A percentile compares a stretch with the other conserved stretches of the same genome.
Evolutionary conservation across 2,113 vertebrate genomes (phyloP).

Genomic region (Xiphias gladius): DNA sequence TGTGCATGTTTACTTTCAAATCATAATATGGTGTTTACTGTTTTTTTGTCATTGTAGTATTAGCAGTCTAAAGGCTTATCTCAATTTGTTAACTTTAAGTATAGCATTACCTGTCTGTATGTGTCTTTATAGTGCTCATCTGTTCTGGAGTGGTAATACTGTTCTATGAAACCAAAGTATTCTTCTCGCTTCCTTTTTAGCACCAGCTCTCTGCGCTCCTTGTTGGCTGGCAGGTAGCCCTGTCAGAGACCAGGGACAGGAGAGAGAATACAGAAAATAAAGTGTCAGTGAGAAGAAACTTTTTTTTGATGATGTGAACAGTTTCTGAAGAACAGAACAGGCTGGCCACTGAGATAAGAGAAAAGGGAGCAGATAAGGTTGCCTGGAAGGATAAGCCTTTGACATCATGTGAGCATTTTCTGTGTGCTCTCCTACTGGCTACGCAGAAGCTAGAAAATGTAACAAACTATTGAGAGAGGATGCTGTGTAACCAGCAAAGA

Average conservation of each 20-base stretch:
- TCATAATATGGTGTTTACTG: background rate
- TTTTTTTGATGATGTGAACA: background rate
- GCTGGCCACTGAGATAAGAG: slow-evolving; percentile 16
- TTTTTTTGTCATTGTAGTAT: background rate
- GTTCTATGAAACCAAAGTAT: slow-evolving; percentile 98
- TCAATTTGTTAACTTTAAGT: background rate
- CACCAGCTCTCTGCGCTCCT: slow-evolving; percentile 92
- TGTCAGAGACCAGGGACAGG: slow-evolving; percentile 40
- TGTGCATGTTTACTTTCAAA: background rate
- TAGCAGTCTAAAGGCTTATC: background rate
- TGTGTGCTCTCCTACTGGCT: background rate
- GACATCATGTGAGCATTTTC: background rate
- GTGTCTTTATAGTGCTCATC: slow-evolving; percentile 97
- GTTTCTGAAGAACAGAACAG: slow-evolving; percentile 19
- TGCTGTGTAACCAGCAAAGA: no score
- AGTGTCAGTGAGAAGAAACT: background rate
- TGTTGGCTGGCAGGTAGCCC: slow-evolving; percentile 97
- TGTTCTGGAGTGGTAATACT: slow-evolving; percentile 98
- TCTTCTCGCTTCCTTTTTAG: slow-evolving; percentile 94
- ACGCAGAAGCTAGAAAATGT: background rate
- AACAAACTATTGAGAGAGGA: background rate
- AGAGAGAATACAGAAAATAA: no score
- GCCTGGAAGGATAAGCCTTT: background rate
- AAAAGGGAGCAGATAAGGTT: slow-evolving; percentile 9
- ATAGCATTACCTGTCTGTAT: slow-evolving; percentile 91